Base-by-base conservation (phyloP, 2,113 vertebrate genomes). In the Chionomys nivalis region DNA sequence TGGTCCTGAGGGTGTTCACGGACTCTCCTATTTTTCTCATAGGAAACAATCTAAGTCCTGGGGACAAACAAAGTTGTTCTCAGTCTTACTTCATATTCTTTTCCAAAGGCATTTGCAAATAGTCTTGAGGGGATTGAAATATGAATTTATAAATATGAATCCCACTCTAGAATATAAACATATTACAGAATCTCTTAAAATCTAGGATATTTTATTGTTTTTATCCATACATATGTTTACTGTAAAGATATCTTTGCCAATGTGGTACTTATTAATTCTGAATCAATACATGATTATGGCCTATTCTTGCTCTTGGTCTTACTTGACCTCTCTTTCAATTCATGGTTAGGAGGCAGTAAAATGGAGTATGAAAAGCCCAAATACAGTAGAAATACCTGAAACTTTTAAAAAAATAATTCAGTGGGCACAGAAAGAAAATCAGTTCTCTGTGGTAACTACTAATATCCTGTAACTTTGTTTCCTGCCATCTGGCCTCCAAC, bases 311-410 rank as follows among this genome's bases (percentile, higher is more conserved):
- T 79, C 44, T 87, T 87, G 16, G 16, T 97, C 39, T 96, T 49
- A 68, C 23, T 68, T 87, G 44, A 82, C 33, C 44, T 91, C 42
- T 85, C 28, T 95, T 75, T 97, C 65, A 89, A 72, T 47, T 88
- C 55, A 72, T 93, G 58, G 79, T 86, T 91, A 78, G 78, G 88
- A 78, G 83, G 36, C 39, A 91, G 63, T 95, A 87, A 94, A 91
- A 83, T 7, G 9, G 49, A 87, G 36, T 72, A 76, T 91, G 83
- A 83, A 91, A 77, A 93, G 24, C 23, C 19, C 13, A 82, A 79
- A 92, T 85, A 16, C 70, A 70, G 96, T 1, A 52, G 79, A 94
- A 95, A 93, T 94, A 92, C 58, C 33, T 81, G 36, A 42, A 81
- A 33, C 61, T 83, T 87, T 21, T 33, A 66, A 23, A 81, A 78